Base-by-base conservation (phyloP, 2,113 vertebrate species). In the Nothoprocta perdicaria region DNA sequence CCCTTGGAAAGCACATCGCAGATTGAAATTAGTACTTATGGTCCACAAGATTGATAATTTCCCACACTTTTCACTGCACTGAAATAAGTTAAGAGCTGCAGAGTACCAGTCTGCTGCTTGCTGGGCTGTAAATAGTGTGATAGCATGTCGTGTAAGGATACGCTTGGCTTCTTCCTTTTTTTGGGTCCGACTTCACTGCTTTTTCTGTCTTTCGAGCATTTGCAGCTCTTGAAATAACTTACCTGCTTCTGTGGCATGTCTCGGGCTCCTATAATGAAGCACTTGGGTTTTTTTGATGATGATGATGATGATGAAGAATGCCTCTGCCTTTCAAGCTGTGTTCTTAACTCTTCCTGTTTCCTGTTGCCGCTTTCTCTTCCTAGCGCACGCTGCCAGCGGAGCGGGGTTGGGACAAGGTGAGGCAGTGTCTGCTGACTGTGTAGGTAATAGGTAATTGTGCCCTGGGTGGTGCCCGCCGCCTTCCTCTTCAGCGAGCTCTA, bases 401-500 rank as follows among this genome's bases (percentile, higher is more conserved):
- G 96, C 95, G 96, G 97, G 97, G 97, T 93, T 98, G 95, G 92
- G 96, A 98, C 96, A 97, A 98, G 98, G 98, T 98, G 98, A 99
- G 98, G 95, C 95, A 71, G 93, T 58, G 89, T 65, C 85, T 78
- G 79, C 86, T 84, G 80, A 87, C 81, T 81, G 50, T 89, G 53
- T 22, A 78, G 88, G 76, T 48, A 86, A 80, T 88, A 91, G 89
- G 85, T 61, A n/a, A 27, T 15, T 80, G 88, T 92, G 75, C 61
- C 77, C 50, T 35, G 12, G 60, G 2, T 14, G 53, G 77, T n/a
- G 71, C 84, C 75, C 93, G 75, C 84, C 89, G 85, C 89, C 90
- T 89, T 66, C 90, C 84, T 92, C 84, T 35, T 46, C 9, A 73
- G 0, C 31, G 21, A 35, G 21, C n/a, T n/a, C 6, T 57, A 46